Evolutionary conservation across 2,113 vertebrate genomes (phyloP).

Genomic region (Oryzias woworae): DNA sequence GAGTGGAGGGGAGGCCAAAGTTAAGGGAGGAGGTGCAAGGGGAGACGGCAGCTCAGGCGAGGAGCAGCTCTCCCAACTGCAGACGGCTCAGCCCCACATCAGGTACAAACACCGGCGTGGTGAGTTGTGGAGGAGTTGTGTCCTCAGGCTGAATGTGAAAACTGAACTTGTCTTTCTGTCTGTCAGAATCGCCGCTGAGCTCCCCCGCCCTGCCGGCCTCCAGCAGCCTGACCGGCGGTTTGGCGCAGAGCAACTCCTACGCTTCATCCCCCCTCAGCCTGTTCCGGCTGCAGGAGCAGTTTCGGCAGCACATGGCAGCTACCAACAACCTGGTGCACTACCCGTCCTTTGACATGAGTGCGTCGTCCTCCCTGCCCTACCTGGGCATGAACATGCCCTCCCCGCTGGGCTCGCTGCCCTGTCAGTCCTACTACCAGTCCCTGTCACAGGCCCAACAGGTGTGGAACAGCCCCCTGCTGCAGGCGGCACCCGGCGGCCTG

Average conservation of each 20-base stretch:
- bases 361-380: conserved; percentile 89
- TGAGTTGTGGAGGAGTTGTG: not conserved
- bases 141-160: too few species aligned
- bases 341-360: conserved; percentile 93
- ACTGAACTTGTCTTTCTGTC: conserved; percentile 8
- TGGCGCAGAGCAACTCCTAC: conserved; percentile 91
- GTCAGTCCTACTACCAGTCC: conserved; percentile 97
- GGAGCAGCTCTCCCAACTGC: conserved; percentile 80
- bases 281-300: conserved; percentile 98
- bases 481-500: conserved; percentile 81
- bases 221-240: conserved; percentile 73
- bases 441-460: conserved; percentile 95
- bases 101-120: conserved; percentile 76
- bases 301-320: conserved; percentile 98
- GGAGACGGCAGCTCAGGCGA: conserved; percentile 75
- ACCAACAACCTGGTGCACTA: conserved; percentile 98
- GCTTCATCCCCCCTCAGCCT: conserved; percentile 97
- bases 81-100: conserved; percentile 89
- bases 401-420: conserved; percentile 90
- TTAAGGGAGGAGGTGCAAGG: conserved; percentile 76
- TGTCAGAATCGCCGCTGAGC: conserved; percentile 85
- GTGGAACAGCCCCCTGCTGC: conserved; percentile 92
- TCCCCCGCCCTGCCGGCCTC: conserved; percentile 79
- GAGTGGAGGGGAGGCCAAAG: conserved; percentile 45
- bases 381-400: conserved; percentile 92